Evolutionary conservation across 2,797 vertebrate genomes (phyloP).

Genomic region (Agapornis canus): DNA sequence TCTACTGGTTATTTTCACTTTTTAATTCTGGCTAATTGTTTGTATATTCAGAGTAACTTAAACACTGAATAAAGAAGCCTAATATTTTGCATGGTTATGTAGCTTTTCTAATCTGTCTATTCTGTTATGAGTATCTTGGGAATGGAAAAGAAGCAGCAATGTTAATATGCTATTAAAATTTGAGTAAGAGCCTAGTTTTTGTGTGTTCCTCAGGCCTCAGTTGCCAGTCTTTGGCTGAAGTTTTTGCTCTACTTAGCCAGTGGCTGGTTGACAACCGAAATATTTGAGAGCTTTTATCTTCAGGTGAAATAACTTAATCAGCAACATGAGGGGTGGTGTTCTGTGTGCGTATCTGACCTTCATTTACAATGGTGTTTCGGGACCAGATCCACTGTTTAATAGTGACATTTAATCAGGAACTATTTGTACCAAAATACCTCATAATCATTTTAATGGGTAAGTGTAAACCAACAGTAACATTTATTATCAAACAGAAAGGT

Average conservation of each 20-base stretch:
- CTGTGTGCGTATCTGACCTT: background rate
- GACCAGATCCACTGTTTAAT: background rate
- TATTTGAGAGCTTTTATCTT: background rate
- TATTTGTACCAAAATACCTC: background rate
- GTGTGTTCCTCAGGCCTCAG: background rate
- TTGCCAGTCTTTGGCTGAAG: background rate
- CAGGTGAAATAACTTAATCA: background rate
- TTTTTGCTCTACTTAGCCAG: accelerated
- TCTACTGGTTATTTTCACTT: slow-evolving; percentile 45
- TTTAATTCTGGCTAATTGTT: slow-evolving; percentile 33
- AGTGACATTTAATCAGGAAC: background rate
- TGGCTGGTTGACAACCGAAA: background rate
- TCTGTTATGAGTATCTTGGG: background rate
- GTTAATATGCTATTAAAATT: background rate
- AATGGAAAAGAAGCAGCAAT: background rate
- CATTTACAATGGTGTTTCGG: background rate
- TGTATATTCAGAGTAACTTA: slow-evolving; percentile 63
- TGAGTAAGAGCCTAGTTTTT: background rate
- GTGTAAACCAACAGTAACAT: background rate
- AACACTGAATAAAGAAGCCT: slow-evolving; percentile 52
- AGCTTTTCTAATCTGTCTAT: background rate
- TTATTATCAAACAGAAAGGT: background rate
- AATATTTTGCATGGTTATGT: slow-evolving; percentile 61
- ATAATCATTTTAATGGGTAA: background rate
- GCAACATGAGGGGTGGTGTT: accelerated